Evolutionary conservation across 2,888 invertebrate species (phyloP).

Genomic region (Tethea ocularis): DNA sequence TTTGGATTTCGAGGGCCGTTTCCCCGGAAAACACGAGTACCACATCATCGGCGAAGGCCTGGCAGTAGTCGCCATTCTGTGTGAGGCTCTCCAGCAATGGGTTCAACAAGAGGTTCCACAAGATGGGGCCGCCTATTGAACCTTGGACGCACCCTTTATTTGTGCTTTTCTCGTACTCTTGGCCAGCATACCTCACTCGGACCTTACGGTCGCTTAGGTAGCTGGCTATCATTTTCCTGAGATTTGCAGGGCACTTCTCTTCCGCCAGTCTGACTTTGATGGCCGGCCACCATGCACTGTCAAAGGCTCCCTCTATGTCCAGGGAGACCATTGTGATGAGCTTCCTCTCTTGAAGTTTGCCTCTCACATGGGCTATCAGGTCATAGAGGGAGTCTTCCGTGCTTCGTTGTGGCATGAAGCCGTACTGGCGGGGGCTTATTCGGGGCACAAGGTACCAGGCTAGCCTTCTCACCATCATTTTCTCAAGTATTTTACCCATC

Average conservation of each 20-base stretch:
- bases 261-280: constrained; percentile 5
- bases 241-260: constrained; percentile 10
- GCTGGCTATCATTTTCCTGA: not conserved
- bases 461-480: not conserved
- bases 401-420: no score
- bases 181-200: constrained; percentile 6
- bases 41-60: no score
- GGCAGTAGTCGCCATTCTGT: no score
- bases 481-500: constrained; percentile 16
- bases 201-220: constrained; percentile 10
- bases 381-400: no score
- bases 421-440: not conserved
- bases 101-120: no score
- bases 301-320: constrained; percentile 4
- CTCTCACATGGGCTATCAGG: not conserved
- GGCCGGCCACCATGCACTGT: not conserved
- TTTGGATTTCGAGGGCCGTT: no score
- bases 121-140: no score
- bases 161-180: not conserved
- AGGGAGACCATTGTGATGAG: not conserved
- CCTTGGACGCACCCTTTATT: constrained; percentile 17
- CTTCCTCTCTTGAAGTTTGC: not conserved
- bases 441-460: not conserved
- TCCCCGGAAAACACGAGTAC: no score
- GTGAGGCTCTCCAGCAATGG: no score